A percentile compares a stretch with the other conserved stretches of the same genome.
Evolutionary conservation across 2,888 invertebrate genomes (phyloP).

Genomic region (Thymelicus sylvestris): DNA sequence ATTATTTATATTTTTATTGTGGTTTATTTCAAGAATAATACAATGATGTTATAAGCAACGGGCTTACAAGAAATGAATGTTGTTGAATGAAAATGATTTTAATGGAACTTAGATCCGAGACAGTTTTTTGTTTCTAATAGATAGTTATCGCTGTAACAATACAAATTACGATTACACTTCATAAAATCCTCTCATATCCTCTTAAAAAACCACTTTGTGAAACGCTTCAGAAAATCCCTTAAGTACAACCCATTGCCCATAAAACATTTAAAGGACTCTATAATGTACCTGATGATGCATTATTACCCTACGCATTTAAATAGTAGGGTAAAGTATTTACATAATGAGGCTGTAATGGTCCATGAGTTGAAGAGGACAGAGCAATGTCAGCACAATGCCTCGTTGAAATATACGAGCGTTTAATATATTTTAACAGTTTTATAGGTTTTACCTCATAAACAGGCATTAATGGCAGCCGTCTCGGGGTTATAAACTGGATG

Average conservation of each 20-base stretch:
- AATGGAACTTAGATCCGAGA: too few species aligned
- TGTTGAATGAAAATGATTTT: too few species aligned
- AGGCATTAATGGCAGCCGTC: not conserved
- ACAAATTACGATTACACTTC: too few species aligned
- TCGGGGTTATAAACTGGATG: too few species aligned
- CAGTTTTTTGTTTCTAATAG: too few species aligned
- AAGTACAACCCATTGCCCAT: not conserved
- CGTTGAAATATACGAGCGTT: constrained; percentile 37
- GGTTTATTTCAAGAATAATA: too few species aligned
- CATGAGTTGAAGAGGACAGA: constrained; percentile 53
- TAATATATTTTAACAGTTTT: not conserved
- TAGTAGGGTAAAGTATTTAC: constrained; percentile 62
- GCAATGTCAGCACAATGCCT: constrained; percentile 41
- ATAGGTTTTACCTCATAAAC: not conserved
- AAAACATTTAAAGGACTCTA: not conserved
- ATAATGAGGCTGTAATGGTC: constrained; percentile 59
- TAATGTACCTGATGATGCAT: not conserved
- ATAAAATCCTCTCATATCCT: too few species aligned
- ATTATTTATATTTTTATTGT: too few species aligned
- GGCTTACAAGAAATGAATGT: too few species aligned
- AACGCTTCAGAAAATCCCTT: not conserved
- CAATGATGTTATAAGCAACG: too few species aligned
- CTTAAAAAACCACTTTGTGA: too few species aligned
- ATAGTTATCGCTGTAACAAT: too few species aligned
- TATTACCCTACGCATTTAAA: constrained; percentile 25